These are phyloP conservation scores for Dunckerocampus dactyliophorus DNA, from an alignment of 2,113 vertebrate species.

Conservation along the genomic window DNA sequence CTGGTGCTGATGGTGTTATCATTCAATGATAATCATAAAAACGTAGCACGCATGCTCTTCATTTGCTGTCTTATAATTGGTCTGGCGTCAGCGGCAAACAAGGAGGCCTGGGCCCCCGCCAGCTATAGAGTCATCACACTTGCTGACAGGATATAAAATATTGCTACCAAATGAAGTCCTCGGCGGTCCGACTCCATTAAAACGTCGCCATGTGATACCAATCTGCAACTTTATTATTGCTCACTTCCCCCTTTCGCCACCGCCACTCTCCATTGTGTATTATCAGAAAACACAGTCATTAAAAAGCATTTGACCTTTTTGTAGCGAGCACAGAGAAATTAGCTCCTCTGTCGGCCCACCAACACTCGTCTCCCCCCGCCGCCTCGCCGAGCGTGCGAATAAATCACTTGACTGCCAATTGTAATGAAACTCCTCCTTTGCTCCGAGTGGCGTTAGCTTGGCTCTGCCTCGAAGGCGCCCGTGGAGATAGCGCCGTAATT, in stretches of 20 bases:
- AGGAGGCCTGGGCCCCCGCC: slow-evolving; percentile 27
- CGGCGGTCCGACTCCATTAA: slow-evolving; percentile 69
- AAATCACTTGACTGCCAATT: slow-evolving; percentile 71
- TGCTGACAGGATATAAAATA: slow-evolving; percentile 50
- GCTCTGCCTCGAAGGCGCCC: slow-evolving; percentile 64
- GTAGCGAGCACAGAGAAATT: slow-evolving; percentile 71
- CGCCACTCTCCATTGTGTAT: slow-evolving; percentile 55
- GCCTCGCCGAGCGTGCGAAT: slow-evolving; percentile 54
- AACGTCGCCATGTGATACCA: slow-evolving; percentile 68
- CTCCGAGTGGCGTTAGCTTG: slow-evolving; percentile 61
- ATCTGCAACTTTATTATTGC: slow-evolving; percentile 77
- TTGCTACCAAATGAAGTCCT: slow-evolving; percentile 70
- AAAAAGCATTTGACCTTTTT: slow-evolving; percentile 81
- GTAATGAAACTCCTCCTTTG: slow-evolving; percentile 73
- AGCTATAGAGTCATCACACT: slow-evolving; percentile 67
- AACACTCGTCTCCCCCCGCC: slow-evolving; percentile 5
- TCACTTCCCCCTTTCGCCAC: slow-evolving; percentile 3
- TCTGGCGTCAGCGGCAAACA: slow-evolving; percentile 60
- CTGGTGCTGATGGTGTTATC: slow-evolving; percentile 42
- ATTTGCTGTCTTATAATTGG: slow-evolving; percentile 75
- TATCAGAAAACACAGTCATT: slow-evolving; percentile 79
- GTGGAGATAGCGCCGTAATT: slow-evolving; percentile 75
- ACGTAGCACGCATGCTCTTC: slow-evolving; percentile 25
- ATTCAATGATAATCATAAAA: slow-evolving; percentile 45
- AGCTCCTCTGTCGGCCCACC: slow-evolving; percentile 58